phyloP scores from a whole-genome alignment of 1,140 invertebrate genomes.

The Eulimnadia texana region DNA sequence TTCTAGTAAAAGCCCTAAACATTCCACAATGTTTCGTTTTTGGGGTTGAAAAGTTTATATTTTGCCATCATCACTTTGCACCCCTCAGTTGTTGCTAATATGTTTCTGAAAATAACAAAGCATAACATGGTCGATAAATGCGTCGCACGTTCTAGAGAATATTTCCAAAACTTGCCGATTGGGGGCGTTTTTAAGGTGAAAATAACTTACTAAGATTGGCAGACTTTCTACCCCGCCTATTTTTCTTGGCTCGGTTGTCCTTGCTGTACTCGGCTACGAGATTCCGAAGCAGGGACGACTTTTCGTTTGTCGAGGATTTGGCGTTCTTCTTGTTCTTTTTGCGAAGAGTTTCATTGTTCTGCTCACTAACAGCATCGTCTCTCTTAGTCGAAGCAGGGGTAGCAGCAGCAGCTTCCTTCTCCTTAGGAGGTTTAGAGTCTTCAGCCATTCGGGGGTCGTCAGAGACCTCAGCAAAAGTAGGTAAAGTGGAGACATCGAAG shows the following conservation, averaged over 20 bases:
- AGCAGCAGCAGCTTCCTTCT: neutral
- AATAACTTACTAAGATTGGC: constrained; percentile 10
- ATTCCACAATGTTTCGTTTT: too few relatives aligned
- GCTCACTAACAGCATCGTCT: constrained; percentile 6
- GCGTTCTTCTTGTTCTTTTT: constrained; percentile 6
- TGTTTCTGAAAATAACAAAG: too few relatives aligned
- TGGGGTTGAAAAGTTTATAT: too few relatives aligned
- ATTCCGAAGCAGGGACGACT: constrained; percentile 8
- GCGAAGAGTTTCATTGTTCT: constrained; percentile 11
- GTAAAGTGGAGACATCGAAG: constrained; percentile 34
- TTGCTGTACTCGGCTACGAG: constrained; percentile 10
- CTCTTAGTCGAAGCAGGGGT: neutral
- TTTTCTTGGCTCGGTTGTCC: constrained; percentile 8
- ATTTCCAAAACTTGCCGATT: neutral
- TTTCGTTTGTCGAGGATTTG: constrained; percentile 4
- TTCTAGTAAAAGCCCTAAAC: too few relatives aligned
- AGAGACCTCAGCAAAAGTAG: neutral
- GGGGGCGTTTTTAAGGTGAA: neutral
- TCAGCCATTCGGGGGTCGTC: neutral
- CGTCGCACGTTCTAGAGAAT: neutral
- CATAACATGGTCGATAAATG: too few relatives aligned
- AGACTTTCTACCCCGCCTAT: constrained; percentile 10
- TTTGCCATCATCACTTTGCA: too few relatives aligned
- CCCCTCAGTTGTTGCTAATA: too few relatives aligned
- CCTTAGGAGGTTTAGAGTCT: neutral